phyloP scores from a whole-genome alignment of 2,113 vertebrate species.

The Mus pahari region DNA sequence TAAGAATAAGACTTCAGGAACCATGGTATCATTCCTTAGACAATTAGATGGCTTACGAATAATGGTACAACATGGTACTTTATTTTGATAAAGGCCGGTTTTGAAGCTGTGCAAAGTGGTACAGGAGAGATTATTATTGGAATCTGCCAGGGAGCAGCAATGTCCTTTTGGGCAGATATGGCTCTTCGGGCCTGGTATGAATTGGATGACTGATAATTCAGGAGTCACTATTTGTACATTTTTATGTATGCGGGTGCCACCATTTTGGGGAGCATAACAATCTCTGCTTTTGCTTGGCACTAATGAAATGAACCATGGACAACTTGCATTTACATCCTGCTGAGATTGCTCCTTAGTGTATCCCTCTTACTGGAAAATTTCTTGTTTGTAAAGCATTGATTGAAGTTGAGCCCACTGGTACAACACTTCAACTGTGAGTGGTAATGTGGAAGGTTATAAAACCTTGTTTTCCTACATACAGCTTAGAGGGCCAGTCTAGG shows the following conservation, averaged over 20 bases:
- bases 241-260: neutral
- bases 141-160: neutral
- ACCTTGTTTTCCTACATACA: neutral
- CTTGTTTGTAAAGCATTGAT: constrained; percentile 38
- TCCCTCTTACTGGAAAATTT: neutral
- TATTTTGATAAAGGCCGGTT: neutral
- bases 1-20: neutral
- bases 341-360: neutral
- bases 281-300: neutral
- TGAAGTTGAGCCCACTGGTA: neutral
- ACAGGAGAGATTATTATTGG: neutral
- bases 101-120: neutral
- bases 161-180: neutral
- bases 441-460: neutral
- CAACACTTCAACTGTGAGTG: neutral
- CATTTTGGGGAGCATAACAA: neutral
- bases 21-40: neutral
- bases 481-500: neutral
- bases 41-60: neutral
- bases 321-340: neutral
- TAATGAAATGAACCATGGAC: neutral
- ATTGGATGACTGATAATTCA: neutral
- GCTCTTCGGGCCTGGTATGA: neutral
- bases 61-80: neutral
- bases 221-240: neutral